A percentile compares a stretch with the other conserved stretches of the same genome.
These are phyloP conservation scores for Gryllus longicercus DNA, from an alignment of 2,888 invertebrate genomes.

Conservation along the genomic window DNA sequence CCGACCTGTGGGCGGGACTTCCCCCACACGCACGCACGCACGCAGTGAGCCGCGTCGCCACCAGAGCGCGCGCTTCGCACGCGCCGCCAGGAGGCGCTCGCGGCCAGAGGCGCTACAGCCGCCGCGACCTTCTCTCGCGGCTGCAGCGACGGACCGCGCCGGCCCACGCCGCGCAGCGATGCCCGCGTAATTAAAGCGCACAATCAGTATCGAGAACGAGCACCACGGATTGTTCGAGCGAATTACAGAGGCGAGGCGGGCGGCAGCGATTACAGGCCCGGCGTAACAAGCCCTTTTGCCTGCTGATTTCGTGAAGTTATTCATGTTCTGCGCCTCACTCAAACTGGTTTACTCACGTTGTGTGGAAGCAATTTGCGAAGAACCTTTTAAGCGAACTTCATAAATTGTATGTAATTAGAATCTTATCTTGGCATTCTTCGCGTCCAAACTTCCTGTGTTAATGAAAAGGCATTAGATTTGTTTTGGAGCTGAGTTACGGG, in stretches of 20 bases:
- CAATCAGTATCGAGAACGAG: no score
- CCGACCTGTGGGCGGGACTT: no score
- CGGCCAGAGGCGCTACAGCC: no score
- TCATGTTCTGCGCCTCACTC: conserved; percentile 9
- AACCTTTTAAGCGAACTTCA: conserved; percentile 17
- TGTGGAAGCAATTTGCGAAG: conserved; percentile 17
- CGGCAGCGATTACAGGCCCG: background rate
- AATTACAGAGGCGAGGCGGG: background rate
- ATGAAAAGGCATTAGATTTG: conserved; percentile 17
- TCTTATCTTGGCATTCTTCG: conserved; percentile 17
- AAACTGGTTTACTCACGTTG: conserved; percentile 17
- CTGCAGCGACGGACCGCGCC: no score
- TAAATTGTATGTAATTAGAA: conserved; percentile 17
- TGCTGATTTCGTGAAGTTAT: conserved; percentile 7
- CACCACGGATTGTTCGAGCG: background rate
- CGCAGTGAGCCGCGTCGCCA: no score
- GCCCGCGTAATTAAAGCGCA: no score
- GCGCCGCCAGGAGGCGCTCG: no score
- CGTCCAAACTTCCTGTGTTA: conserved; percentile 17
- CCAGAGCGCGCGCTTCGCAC: no score
- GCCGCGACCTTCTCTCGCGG: no score
- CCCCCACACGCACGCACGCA: no score
- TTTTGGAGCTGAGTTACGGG: background rate
- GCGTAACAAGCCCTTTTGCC: conserved; percentile 1
- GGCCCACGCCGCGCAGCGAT: no score